Evolutionary conservation across 2,888 invertebrate species (phyloP).

Genomic region (Caenorhabditis sp.): DNA sequence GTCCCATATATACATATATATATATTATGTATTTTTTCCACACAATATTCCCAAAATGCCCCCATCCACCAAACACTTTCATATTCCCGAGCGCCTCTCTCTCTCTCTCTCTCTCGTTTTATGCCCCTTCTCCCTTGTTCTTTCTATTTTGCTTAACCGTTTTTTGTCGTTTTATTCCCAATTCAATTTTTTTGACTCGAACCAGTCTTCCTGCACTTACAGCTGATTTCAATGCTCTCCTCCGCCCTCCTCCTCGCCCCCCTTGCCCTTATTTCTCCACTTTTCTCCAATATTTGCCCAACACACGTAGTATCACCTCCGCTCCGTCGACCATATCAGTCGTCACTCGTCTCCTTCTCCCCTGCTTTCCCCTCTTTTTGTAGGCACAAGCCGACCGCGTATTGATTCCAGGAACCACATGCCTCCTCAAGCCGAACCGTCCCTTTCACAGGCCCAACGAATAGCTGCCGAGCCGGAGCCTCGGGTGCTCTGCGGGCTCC

Average conservation of each 20-base stretch:
- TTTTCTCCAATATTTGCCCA: conserved; percentile 41
- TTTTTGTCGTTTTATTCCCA: background rate
- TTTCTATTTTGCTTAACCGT: background rate
- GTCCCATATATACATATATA: too few species aligned
- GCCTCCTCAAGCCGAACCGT: conserved; percentile 28
- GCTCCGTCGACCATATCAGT: conserved; percentile 37
- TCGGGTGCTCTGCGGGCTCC: conserved; percentile 51
- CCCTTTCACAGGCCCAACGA: conserved; percentile 14
- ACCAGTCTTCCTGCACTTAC: conserved; percentile 4
- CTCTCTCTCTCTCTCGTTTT: background rate
- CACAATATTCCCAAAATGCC: conserved; percentile 17
- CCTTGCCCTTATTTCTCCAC: conserved; percentile 18
- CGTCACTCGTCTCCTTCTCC: conserved; percentile 12
- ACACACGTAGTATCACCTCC: conserved; percentile 36
- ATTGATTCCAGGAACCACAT: conserved; percentile 24
- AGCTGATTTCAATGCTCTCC: conserved; percentile 34
- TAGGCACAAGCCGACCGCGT: conserved; percentile 16
- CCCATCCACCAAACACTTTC: conserved; percentile 2
- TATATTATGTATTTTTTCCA: conserved; percentile 10
- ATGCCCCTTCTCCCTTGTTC: background rate
- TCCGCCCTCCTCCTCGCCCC: conserved; percentile 4
- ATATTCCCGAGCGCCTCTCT: too few species aligned
- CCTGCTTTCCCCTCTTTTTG: conserved; percentile 8
- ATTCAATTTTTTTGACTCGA: background rate
- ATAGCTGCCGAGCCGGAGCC: conserved; percentile 49